A percentile compares a stretch with the other conserved stretches of the same genome.
phyloP scores from a whole-genome alignment of 64 coral and sea anemone genomes.

The Catalaphyllia jardinei region DNA sequence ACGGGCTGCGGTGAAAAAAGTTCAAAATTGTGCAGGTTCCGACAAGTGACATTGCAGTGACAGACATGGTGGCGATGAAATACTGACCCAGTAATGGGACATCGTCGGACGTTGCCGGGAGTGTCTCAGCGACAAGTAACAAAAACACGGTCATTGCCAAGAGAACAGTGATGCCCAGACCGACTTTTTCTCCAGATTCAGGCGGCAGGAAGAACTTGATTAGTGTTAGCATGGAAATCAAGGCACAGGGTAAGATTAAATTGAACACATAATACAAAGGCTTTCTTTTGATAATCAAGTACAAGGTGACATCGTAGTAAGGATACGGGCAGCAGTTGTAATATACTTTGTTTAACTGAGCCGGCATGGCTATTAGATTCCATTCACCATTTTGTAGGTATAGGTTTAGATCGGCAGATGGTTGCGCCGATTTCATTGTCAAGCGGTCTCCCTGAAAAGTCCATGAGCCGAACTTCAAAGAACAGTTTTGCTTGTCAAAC shows the following conservation, averaged over 20 bases:
- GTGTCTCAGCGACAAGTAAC: slow-evolving; percentile 87
- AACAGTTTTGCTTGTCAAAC: slow-evolving; percentile 90
- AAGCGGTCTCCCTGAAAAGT: slow-evolving; percentile 85
- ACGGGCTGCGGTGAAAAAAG: slow-evolving; percentile 89
- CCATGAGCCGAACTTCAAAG: slow-evolving; percentile 92
- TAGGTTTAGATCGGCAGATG: slow-evolving; percentile 53
- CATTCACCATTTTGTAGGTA: slow-evolving; percentile 93
- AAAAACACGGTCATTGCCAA: slow-evolving; percentile 97
- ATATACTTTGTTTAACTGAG: slow-evolving; percentile 70
- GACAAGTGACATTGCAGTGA: slow-evolving; percentile 86
- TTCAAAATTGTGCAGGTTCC: slow-evolving; percentile 86
- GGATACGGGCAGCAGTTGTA: slow-evolving; percentile 82
- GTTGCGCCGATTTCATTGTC: slow-evolving; percentile 58
- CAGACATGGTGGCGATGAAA: slow-evolving; percentile 95
- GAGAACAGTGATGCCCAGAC: slow-evolving; percentile 89
- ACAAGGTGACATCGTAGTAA: slow-evolving; percentile 80
- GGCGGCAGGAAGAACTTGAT: slow-evolving; percentile 94
- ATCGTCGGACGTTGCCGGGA: slow-evolving; percentile 90
- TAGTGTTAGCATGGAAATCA: slow-evolving; percentile 84
- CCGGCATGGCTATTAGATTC: slow-evolving; percentile 77
- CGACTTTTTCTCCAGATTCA: slow-evolving; percentile 95
- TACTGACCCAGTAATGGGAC: slow-evolving; percentile 91
- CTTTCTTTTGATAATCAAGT: slow-evolving; percentile 83
- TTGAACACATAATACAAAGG: slow-evolving; percentile 94
- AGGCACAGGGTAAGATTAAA: slow-evolving; percentile 87